Conservation (phyloP, 2,888 invertebrate genomes). For the Rhimphoctona megacephalus region DNA sequence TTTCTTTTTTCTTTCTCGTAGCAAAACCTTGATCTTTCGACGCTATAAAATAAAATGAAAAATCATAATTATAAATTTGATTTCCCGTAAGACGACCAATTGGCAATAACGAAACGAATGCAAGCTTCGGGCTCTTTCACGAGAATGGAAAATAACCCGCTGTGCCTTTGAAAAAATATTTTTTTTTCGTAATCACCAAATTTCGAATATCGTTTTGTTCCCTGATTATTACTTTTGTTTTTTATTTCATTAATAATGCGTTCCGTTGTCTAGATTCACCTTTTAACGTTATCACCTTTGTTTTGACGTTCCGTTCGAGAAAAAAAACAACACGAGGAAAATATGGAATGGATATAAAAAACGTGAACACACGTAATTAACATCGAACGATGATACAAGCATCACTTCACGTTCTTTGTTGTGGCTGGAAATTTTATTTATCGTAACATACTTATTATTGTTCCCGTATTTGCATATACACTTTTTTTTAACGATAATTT, state of each 20-base stretch:
- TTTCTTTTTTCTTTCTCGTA: neutral
- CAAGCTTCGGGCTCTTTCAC: neutral
- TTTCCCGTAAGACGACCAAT: neutral
- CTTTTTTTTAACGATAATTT: neutral
- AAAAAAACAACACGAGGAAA: neutral
- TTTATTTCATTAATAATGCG: neutral
- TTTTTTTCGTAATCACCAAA: neutral
- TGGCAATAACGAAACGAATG: neutral
- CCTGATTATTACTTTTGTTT: neutral
- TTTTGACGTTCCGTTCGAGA: neutral
- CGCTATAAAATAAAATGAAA: neutral
- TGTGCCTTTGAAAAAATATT: neutral
- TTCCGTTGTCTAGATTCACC: neutral
- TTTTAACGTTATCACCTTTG: neutral
- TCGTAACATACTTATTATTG: neutral
- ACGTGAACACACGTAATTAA: neutral
- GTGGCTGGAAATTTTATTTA: neutral
- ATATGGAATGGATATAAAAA: slow-evolving; percentile 1
- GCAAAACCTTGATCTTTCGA: neutral
- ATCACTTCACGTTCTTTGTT: neutral
- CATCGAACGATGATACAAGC: neutral
- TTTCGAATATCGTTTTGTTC: neutral
- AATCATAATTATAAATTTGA: neutral
- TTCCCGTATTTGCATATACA: neutral
- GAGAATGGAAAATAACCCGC: neutral